A percentile compares a stretch with the other conserved stretches of the same genome.
phyloP scores from a whole-genome alignment of 2,113 vertebrate species.

The Oostethus manadensis region DNA sequence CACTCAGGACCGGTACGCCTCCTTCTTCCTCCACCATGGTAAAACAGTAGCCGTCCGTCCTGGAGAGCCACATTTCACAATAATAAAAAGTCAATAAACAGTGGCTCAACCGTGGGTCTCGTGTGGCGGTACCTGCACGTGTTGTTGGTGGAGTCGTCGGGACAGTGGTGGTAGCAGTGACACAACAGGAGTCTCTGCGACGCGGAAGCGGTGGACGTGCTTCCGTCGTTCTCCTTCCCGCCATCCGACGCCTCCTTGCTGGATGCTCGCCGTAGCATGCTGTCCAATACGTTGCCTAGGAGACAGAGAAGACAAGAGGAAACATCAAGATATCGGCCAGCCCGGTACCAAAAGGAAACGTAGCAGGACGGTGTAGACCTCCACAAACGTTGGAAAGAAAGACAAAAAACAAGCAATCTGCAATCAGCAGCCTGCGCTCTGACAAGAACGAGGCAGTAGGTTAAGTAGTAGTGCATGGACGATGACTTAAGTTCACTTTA shows the following conservation, averaged over 20 bases:
- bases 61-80: constrained; percentile 40
- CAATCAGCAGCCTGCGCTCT: too few relatives aligned
- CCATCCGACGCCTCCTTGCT: constrained; percentile 76
- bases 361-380: too few relatives aligned
- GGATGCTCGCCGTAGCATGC: constrained; percentile 82
- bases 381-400: too few relatives aligned
- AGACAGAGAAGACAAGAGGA: constrained; percentile 16
- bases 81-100: not conserved
- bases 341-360: too few relatives aligned
- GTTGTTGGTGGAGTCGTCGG: constrained; percentile 87
- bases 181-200: constrained; percentile 82
- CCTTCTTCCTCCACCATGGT: constrained; percentile 93
- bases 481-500: too few relatives aligned
- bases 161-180: constrained; percentile 90
- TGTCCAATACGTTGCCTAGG: constrained; percentile 77
- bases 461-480: too few relatives aligned
- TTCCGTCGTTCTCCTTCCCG: constrained; percentile 76
- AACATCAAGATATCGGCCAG: too few relatives aligned
- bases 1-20: constrained; percentile 81
- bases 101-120: not conserved
- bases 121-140: constrained; percentile 83
- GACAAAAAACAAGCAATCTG: too few relatives aligned
- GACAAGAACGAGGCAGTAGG: too few relatives aligned
- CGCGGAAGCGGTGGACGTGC: constrained; percentile 72
- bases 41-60: constrained; percentile 95